phyloP scores from a whole-genome alignment of 1,140 invertebrate species.

The Archegozetes longisetosus region DNA sequence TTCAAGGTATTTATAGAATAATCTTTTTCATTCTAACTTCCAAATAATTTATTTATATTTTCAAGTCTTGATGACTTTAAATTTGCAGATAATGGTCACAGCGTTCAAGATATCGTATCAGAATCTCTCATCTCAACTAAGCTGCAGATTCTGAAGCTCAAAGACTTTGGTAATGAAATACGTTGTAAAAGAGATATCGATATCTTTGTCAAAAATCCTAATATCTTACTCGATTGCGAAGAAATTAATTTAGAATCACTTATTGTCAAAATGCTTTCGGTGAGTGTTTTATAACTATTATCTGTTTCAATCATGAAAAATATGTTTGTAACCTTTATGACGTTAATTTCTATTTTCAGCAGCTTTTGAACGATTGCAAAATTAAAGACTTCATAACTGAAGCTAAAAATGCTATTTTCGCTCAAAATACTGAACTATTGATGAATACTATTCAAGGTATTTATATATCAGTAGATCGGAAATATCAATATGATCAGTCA shows the following conservation, averaged over 20 bases:
- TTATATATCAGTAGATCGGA: neutral
- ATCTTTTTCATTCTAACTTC: too few relatives aligned
- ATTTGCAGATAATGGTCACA: too few relatives aligned
- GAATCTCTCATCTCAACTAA: neutral
- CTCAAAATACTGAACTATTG: neutral
- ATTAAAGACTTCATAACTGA: neutral
- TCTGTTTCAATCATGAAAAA: neutral
- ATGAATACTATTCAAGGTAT: slow-evolving; percentile 4
- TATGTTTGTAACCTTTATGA: neutral
- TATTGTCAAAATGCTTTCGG: neutral
- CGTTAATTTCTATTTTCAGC: neutral
- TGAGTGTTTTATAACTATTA: neutral
- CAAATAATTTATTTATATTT: too few relatives aligned
- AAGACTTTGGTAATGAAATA: neutral
- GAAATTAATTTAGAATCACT: neutral
- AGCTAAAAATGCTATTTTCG: neutral
- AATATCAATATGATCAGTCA: slow-evolving; percentile 1
- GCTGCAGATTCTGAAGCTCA: neutral
- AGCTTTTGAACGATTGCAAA: neutral
- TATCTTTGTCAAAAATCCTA: neutral
- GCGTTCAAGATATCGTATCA: too few relatives aligned
- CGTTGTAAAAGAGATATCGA: neutral
- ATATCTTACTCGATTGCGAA: neutral
- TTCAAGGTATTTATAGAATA: too few relatives aligned
- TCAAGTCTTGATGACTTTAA: too few relatives aligned